These are phyloP conservation scores for Allacma fusca DNA, from an alignment of 2,888 invertebrate species.

Conservation along the genomic window DNA sequence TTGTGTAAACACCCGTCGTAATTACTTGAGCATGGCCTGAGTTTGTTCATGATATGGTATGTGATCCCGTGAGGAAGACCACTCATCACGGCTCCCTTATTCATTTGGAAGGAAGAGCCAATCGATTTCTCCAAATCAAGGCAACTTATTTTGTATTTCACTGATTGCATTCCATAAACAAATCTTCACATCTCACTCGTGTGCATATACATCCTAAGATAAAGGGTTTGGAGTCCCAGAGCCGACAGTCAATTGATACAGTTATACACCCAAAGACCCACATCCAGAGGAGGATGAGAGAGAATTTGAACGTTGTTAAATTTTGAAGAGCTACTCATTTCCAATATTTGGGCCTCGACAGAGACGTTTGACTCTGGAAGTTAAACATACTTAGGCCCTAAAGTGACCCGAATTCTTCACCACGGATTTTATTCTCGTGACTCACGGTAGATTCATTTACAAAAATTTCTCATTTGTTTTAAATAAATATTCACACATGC, in stretches of 20 bases:
- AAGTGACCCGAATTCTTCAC: slow-evolving; percentile 6
- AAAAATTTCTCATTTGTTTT: slow-evolving; percentile 8
- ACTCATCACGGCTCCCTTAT: too few relatives aligned
- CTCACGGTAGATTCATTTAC: slow-evolving; percentile 4
- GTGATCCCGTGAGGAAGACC: too few relatives aligned
- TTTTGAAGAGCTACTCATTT: background rate
- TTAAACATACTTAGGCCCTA: background rate
- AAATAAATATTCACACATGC: slow-evolving; percentile 6
- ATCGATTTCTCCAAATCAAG: too few relatives aligned
- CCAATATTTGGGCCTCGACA: background rate
- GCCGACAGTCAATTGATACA: background rate
- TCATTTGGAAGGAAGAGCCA: too few relatives aligned
- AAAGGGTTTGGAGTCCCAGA: background rate
- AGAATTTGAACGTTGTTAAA: background rate
- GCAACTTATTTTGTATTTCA: too few relatives aligned
- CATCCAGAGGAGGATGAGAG: background rate
- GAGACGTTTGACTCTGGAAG: background rate
- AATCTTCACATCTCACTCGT: too few relatives aligned
- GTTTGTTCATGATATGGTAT: too few relatives aligned
- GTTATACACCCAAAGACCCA: slow-evolving; percentile 12
- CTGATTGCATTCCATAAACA: too few relatives aligned
- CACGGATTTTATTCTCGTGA: background rate
- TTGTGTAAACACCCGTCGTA: too few relatives aligned
- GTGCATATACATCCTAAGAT: too few relatives aligned
- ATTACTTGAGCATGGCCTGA: too few relatives aligned